Conservation (phyloP, 2,888 invertebrate genomes). For the Rhorus exstirpatorius region DNA sequence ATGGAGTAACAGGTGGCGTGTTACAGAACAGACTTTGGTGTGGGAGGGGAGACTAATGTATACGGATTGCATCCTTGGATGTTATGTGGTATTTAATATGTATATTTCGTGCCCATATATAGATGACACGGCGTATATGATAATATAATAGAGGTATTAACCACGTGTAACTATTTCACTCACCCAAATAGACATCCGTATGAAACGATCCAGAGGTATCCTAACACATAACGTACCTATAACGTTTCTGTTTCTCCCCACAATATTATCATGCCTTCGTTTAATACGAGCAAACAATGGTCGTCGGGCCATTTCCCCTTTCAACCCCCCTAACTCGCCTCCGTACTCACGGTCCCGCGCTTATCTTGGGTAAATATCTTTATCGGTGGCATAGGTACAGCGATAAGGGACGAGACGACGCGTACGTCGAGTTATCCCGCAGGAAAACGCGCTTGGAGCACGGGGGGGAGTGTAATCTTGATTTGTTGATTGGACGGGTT, state of each 20-base stretch:
- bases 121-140: conserved; percentile 15
- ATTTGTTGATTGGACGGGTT: conserved; percentile 71
- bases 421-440: conserved; percentile 71
- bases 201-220: conserved; percentile 74
- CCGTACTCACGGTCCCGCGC: conserved; percentile 59
- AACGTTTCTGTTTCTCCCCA: conserved; percentile 66
- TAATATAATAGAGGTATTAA: conserved; percentile 47
- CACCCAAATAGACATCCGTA: conserved; percentile 54
- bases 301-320: conserved; percentile 24
- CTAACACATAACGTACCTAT: conserved; percentile 74
- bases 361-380: conserved; percentile 80
- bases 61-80: conserved; percentile 23
- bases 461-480: conserved; percentile 71
- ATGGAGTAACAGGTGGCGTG: conserved; percentile 79
- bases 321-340: conserved; percentile 14
- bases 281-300: conserved; percentile 76
- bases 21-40: conserved; percentile 20
- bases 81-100: conserved; percentile 7
- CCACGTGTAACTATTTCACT: conserved; percentile 63
- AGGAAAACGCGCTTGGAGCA: conserved; percentile 67
- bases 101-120: conserved; percentile 13
- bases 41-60: conserved; percentile 6
- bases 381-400: conserved; percentile 75
- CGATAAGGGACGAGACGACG: conserved; percentile 59
- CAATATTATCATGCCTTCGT: conserved; percentile 63